Conservation (phyloP, 2,797 vertebrate genomes). For the Crypturellus tataupa region DNA sequence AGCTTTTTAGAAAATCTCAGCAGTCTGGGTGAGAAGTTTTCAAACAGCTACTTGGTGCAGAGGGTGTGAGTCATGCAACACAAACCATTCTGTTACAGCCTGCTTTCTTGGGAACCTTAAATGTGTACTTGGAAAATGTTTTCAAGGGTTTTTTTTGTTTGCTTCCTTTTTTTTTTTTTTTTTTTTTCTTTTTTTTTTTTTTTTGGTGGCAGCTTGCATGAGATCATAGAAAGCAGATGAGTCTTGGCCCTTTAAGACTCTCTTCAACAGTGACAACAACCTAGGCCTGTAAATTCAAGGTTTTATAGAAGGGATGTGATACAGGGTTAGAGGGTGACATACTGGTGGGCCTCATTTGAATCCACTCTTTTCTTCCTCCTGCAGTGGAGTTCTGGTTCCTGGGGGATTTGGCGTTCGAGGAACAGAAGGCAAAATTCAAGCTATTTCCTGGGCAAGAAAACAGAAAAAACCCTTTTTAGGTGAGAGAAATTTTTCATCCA, state of each 20-base stretch:
- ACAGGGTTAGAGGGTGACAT: accelerated
- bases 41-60: not conserved
- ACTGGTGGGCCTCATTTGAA: not conserved
- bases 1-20: not conserved
- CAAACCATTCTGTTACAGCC: accelerated
- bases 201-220: not conserved
- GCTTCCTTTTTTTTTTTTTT: too few species aligned
- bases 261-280: not conserved
- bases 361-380: not conserved
- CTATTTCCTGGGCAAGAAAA: conserved; percentile 94
- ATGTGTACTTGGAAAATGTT: not conserved
- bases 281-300: not conserved
- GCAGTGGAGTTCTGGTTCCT: conserved; percentile 93
- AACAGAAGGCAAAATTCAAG: conserved; percentile 96
- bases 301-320: not conserved
- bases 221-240: not conserved
- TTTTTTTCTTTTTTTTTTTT: not conserved
- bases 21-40: not conserved
- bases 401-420: conserved; percentile 95
- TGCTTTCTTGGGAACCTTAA: not conserved
- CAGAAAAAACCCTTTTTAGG: conserved; percentile 96
- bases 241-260: not conserved
- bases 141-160: not conserved
- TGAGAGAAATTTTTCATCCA: conserved; percentile 67
- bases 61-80: accelerated